phyloP scores from a whole-genome alignment of 2,113 vertebrate genomes.

The Zeus faber region DNA sequence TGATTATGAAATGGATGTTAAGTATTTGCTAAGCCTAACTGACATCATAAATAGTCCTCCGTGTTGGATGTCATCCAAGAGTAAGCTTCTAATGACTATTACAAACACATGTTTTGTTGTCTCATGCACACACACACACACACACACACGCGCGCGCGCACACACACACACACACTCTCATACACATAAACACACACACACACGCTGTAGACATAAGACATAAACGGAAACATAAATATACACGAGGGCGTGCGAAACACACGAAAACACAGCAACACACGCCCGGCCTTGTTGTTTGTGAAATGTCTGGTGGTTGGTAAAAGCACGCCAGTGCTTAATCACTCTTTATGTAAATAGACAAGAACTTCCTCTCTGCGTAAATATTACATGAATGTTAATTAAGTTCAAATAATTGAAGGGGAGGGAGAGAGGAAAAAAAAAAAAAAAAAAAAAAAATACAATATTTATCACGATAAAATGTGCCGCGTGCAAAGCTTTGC shows the following conservation, averaged over 20 bases:
- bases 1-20: not conserved
- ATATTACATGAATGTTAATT: conserved; percentile 79
- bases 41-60: not conserved
- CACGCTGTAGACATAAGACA: conserved; percentile 11
- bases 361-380: conserved; percentile 67
- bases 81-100: too few relatives aligned
- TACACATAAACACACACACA: conserved; percentile 29
- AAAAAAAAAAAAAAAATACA: conserved; percentile 53
- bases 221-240: not conserved
- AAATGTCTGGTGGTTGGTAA: conserved; percentile 46
- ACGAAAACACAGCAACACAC: too few relatives aligned
- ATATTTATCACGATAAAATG: conserved; percentile 73
- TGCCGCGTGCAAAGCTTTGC: conserved; percentile 56
- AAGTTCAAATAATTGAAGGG: conserved; percentile 71
- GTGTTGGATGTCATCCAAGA: not conserved
- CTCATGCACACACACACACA: not conserved
- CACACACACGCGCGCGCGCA: not conserved
- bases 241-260: not conserved
- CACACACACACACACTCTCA: not conserved
- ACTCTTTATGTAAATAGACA: conserved; percentile 70
- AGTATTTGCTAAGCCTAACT: not conserved
- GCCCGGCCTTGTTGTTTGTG: conserved; percentile 35
- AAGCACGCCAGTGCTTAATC: conserved; percentile 62
- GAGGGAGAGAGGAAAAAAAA: not conserved
- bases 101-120: not conserved